Base-by-base conservation (phyloP, 2,888 invertebrate genomes). In the Polymixis lichenea region DNA sequence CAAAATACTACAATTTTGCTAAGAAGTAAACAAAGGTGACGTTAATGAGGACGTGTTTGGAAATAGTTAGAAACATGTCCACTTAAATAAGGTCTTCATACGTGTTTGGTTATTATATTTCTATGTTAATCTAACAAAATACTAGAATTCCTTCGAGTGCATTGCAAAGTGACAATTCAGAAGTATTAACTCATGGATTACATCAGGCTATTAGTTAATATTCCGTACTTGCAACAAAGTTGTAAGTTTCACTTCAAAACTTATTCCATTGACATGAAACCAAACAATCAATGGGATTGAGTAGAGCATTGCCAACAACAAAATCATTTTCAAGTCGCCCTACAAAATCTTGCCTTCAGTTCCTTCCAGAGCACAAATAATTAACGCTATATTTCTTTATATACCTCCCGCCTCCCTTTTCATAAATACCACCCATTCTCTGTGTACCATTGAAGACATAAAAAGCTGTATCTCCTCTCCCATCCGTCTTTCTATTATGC, bases 161-260 rank as follows among this genome's bases (percentile, higher is more conserved):
- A 25, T 64, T n/a, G 64, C 13, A n/a, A 79, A 7, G 43, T n/a
- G 60, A 67, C 75, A 75, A 75, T 38, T 22, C n/a, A n/a, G 19
- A 60, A 78, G 55, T 68, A 38, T 53, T 53, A 58, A 79, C 19
- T 51, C 13, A 43, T 43, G 38, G 25, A 78, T 71, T 51, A 70
- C 51, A 53, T 25, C 71, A 64, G 51, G 15, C n/a, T 32, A 51
- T 70, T 17, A 43, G 32, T 32, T 32, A 32, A 70, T 64, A 56
- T 56, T 72, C 61, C 15, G 7, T 46, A 60, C 11, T 74, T 15
- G 17, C 75, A 80, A 66, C 53, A 79, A 70, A 65, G 55, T 32
- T 49, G 8, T 46, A 8, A 55, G 25, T 60, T 68, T 60, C 0
- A 56, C 3, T 19, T 64, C 28, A 64, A 65, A 64, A 53, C 13